Base-by-base conservation (phyloP, 2,888 invertebrate species). In the Platerodrilus igneus region DNA sequence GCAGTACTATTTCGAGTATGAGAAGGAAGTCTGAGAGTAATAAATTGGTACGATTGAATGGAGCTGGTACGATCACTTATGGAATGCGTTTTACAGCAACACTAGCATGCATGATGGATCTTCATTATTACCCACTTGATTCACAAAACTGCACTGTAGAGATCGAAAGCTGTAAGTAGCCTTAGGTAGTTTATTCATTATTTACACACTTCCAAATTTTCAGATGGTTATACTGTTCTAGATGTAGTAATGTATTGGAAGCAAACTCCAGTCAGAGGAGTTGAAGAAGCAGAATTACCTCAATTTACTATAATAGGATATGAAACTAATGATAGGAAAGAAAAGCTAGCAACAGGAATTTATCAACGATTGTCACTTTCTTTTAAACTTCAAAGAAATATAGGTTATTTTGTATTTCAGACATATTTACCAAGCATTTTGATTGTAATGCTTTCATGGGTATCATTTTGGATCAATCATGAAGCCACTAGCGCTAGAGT, bases 41-140 rank as follows among this genome's bases (percentile, higher is more conserved):
- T 70, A 97, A 97, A 71, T 79, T 97, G 73, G 90, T 97, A 20
- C 79, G 96, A 3, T 76, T 97, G 15, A 86, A 87, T 53, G 90
- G 94, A 9, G 94, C 96, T 66, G 97, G 97, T 38, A 83, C 86
- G 55, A 89, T 97, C 57, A 93, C 94, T 1, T 97, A 97, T 68
- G 97, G 97, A 50, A 97, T 97, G 96, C 80, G 97, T 56, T 96
- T 97, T 71, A 97, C 97, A 3, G 95, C 96, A 25, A 97, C 97
- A 1, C 75, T 97, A 50, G 96, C 96, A 53, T 97, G 97, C 73
- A 96, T 96, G 92, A 97, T 97, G 97, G 96, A 97, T 71, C 79
- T 97, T 17, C 94, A 96, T 70, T 94, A 97, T 72, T 97, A 97
- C 72, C 97, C 97, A 2, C 75, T 97, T 52, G 97, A 97, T 72